A percentile compares a stretch with the other conserved stretches of the same genome.
These are phyloP conservation scores for Gymnothorax javanicus DNA, from an alignment of 2,797 vertebrate genomes.

Conservation along the genomic window DNA sequence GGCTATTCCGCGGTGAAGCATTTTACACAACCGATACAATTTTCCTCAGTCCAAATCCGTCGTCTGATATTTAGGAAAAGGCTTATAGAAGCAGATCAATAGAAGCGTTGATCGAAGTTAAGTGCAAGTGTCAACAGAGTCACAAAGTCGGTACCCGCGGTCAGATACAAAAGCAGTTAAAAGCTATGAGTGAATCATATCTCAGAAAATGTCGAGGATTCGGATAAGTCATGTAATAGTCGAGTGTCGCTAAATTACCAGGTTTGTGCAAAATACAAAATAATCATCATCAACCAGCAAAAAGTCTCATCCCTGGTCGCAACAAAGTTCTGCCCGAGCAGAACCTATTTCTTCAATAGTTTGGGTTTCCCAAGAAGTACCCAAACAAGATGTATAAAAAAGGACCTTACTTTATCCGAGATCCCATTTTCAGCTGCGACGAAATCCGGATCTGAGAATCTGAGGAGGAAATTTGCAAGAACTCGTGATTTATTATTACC, in stretches of 20 bases:
- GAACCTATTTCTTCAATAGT: constrained; percentile 25
- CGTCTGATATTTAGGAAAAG: background rate
- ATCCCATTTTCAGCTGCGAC: constrained; percentile 67
- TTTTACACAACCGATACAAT: background rate
- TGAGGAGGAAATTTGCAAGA: constrained; percentile 44
- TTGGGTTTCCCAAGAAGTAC: constrained; percentile 36
- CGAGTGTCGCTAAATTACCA: background rate
- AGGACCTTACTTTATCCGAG: constrained; percentile 74
- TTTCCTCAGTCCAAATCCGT: background rate
- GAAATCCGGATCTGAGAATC: constrained; percentile 36
- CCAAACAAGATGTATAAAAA: background rate
- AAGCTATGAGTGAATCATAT: background rate
- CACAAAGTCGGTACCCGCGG: background rate
- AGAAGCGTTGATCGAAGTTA: background rate
- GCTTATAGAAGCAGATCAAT: background rate
- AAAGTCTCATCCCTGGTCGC: constrained; percentile 54
- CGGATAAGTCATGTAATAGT: background rate
- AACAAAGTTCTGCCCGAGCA: constrained; percentile 68
- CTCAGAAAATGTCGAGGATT: background rate
- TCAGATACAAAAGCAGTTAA: background rate
- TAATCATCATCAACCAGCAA: background rate
- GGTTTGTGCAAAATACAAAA: background rate
- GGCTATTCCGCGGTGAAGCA: background rate
- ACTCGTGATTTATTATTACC: constrained; percentile 55
- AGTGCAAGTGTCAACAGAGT: constrained; percentile 2